These are phyloP conservation scores for Chroicocephalus ridibundus DNA, from an alignment of 2,113 vertebrate species.

Conservation along the genomic window DNA sequence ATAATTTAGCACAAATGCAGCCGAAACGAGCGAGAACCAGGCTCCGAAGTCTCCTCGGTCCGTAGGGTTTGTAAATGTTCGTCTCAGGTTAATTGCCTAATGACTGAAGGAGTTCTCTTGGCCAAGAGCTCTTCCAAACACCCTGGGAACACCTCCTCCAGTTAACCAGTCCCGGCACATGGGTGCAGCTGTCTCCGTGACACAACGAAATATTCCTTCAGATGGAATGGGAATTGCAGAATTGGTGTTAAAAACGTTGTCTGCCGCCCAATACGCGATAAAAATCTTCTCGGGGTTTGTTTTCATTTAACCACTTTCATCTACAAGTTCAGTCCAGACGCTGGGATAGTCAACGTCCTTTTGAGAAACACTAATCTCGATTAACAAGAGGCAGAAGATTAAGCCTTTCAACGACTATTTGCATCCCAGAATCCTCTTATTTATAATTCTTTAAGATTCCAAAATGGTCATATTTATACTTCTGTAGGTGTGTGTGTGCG, in stretches of 20 bases:
- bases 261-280: not conserved
- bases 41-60: not conserved
- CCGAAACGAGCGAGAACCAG: not conserved
- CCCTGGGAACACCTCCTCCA: not conserved
- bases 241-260: not conserved
- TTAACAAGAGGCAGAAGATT: not conserved
- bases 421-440: not conserved
- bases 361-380: not conserved
- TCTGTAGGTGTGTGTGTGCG: not conserved
- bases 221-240: not conserved
- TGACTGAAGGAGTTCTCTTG: not conserved
- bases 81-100: not conserved
- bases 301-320: not conserved
- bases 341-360: not conserved
- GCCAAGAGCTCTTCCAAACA: not conserved
- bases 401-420: not conserved
- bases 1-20: not conserved
- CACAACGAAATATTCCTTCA: slow-evolving; percentile 27
- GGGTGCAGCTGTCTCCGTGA: not conserved
- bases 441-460: not conserved
- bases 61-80: not conserved
- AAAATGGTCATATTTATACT: not conserved
- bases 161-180: not conserved
- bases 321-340: not conserved
- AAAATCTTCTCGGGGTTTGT: not conserved